Percentiles rank a stretch among this genome's conserved stretches.
Evolutionary conservation across 2,888 invertebrate genomes (phyloP).

Genomic region (Thumatha senex): DNA sequence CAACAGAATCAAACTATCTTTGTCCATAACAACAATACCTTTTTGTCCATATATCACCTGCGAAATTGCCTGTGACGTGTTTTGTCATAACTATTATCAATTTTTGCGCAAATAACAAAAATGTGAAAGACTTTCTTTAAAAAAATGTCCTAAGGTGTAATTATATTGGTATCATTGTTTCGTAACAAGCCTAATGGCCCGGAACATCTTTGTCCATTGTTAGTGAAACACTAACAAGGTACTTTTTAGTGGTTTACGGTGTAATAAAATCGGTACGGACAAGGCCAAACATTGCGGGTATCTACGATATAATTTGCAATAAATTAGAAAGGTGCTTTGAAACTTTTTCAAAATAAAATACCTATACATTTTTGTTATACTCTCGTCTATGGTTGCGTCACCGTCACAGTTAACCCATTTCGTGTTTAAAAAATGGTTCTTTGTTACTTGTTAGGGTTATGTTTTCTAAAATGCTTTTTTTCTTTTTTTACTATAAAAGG

Average conservation of each 20-base stretch:
- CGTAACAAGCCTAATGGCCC: slow-evolving; percentile 65
- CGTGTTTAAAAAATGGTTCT: slow-evolving; percentile 53
- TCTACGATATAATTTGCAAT: slow-evolving; percentile 46
- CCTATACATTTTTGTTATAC: slow-evolving; percentile 25
- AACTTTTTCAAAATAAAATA: slow-evolving; percentile 12
- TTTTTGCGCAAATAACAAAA: slow-evolving; percentile 65
- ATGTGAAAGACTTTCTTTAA: slow-evolving; percentile 77
- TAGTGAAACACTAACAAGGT: slow-evolving; percentile 60
- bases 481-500: slow-evolving; percentile 44
- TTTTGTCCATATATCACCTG: slow-evolving; percentile 28
- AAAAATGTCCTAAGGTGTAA: slow-evolving; percentile 64
- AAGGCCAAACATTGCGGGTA: slow-evolving; percentile 80
- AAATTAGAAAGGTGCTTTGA: slow-evolving; percentile 37
- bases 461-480: slow-evolving; percentile 59
- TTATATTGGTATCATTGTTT: slow-evolving; percentile 68
- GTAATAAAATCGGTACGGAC: slow-evolving; percentile 72
- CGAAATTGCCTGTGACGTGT: slow-evolving; percentile 37
- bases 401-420: slow-evolving; percentile 66
- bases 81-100: slow-evolving; percentile 38
- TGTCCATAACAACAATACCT: slow-evolving; percentile 32
- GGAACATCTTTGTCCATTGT: slow-evolving; percentile 70
- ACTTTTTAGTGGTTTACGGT: slow-evolving; percentile 80
- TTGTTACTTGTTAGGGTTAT: slow-evolving; percentile 75
- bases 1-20: slow-evolving; percentile 41
- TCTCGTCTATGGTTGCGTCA: slow-evolving; percentile 43